phyloP scores from a whole-genome alignment of 2,888 invertebrate genomes.

The Autographa gamma region DNA sequence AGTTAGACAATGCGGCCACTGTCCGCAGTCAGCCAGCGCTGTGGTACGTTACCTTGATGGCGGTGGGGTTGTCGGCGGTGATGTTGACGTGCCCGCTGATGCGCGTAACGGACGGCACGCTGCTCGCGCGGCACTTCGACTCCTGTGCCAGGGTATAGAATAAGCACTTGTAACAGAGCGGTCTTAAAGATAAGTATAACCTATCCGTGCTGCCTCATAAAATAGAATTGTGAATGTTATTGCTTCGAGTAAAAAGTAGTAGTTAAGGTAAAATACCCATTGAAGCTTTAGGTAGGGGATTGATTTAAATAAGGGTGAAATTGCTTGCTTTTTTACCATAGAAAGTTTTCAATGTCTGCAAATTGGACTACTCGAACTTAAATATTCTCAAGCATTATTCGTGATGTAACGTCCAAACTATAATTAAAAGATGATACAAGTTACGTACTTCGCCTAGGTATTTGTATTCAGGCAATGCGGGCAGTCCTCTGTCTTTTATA shows the following conservation, averaged over 20 bases:
- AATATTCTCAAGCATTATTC: not conserved
- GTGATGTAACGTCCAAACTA: too few relatives aligned
- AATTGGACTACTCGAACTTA: not conserved
- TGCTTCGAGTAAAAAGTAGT: too few relatives aligned
- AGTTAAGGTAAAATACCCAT: too few relatives aligned
- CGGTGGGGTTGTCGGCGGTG: conserved; percentile 66
- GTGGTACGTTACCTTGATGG: conserved; percentile 73
- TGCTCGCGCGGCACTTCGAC: conserved; percentile 66
- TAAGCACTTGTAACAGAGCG: too few relatives aligned
- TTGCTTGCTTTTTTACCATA: too few relatives aligned
- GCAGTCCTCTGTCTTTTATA: conserved; percentile 72
- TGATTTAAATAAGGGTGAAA: too few relatives aligned
- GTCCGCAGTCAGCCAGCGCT: not conserved
- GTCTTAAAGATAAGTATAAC: too few relatives aligned
- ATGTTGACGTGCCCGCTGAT: conserved; percentile 81
- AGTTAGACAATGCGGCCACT: not conserved
- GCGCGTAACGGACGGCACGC: conserved; percentile 73
- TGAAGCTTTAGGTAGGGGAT: too few relatives aligned
- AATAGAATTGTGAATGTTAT: too few relatives aligned
- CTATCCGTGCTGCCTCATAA: too few relatives aligned
- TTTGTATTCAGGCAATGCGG: conserved; percentile 72
- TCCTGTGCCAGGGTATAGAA: conserved; percentile 55
- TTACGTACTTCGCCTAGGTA: conserved; percentile 69
- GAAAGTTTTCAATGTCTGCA: too few relatives aligned
- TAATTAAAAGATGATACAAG: not conserved